These are phyloP conservation scores for Cherax quadricarinatus DNA, from an alignment of 1,140 invertebrate genomes.

Conservation along the genomic window DNA sequence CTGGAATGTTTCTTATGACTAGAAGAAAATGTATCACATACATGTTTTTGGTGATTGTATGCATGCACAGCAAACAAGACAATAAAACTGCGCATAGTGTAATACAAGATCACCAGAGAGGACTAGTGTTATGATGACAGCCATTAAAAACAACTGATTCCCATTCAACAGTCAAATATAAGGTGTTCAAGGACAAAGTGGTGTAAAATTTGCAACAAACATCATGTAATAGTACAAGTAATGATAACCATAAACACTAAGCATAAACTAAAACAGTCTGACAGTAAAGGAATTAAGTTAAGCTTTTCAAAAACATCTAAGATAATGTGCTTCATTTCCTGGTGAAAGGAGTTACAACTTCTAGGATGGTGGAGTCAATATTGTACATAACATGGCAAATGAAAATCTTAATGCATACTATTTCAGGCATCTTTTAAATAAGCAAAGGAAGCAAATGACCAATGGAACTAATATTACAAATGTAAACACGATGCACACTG, in stretches of 20 bases:
- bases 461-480: not conserved
- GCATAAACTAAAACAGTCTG: not conserved
- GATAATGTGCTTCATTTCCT: not conserved
- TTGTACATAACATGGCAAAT: not conserved
- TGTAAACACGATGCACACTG: not conserved
- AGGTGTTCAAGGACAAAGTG: not conserved
- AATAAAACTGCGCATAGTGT: conserved; percentile 36
- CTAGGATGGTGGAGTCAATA: not conserved
- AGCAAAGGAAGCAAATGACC: not conserved
- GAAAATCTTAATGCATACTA: not conserved
- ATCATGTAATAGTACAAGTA: not conserved
- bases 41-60: conserved; percentile 42
- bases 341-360: not conserved
- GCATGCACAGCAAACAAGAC: conserved; percentile 54
- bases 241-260: conserved; percentile 15
- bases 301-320: not conserved
- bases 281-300: not conserved
- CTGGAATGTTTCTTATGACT: conserved; percentile 65
- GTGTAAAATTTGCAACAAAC: not conserved
- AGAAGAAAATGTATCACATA: conserved; percentile 63
- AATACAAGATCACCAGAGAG: conserved; percentile 17
- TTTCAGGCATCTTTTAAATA: not conserved
- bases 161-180: conserved; percentile 2
- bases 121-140: conserved; percentile 19
- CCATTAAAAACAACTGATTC: conserved; percentile 4